Percentiles rank a stretch among this genome's conserved stretches.
Evolutionary conservation across 2,797 vertebrate species (phyloP).

Genomic region (Coregonus sp.): DNA sequence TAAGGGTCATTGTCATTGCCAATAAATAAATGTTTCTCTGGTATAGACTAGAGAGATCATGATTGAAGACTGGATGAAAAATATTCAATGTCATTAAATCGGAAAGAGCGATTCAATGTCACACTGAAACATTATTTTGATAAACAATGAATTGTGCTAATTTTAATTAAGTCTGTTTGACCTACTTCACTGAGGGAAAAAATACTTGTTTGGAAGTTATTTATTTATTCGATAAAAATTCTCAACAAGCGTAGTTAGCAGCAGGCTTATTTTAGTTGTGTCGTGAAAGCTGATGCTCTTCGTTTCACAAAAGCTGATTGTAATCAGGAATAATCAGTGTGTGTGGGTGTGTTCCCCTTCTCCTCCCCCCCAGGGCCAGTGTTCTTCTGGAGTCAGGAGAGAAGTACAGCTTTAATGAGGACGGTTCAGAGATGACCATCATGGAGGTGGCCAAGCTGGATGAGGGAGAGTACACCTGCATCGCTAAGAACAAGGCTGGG

Average conservation of each 20-base stretch:
- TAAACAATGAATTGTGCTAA: neutral
- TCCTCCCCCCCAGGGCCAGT: conserved; percentile 61
- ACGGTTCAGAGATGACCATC: conserved; percentile 91
- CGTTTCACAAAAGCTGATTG: neutral
- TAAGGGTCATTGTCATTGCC: conserved; percentile 20
- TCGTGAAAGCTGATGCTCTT: neutral
- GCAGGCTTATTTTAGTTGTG: neutral
- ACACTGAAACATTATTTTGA: neutral
- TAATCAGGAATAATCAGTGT: neutral
- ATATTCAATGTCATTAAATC: neutral
- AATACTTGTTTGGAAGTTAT: neutral
- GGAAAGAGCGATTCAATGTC: neutral
- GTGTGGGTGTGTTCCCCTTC: neutral
- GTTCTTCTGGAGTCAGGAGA: conserved; percentile 73
- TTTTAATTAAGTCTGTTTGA: neutral
- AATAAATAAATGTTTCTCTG: conserved; percentile 27
- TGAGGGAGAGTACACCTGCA: conserved; percentile 94
- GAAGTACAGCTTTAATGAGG: conserved; percentile 90
- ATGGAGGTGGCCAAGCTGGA: conserved; percentile 88
- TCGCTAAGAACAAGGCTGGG: conserved; percentile 95
- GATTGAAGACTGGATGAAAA: conserved; percentile 15
- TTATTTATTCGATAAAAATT: neutral
- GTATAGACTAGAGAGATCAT: conserved; percentile 8
- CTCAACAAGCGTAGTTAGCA: neutral
- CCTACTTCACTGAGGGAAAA: neutral